Evolutionary conservation across 1,140 invertebrate species (phyloP).

Genomic region (Drosophila prosaltans): DNA sequence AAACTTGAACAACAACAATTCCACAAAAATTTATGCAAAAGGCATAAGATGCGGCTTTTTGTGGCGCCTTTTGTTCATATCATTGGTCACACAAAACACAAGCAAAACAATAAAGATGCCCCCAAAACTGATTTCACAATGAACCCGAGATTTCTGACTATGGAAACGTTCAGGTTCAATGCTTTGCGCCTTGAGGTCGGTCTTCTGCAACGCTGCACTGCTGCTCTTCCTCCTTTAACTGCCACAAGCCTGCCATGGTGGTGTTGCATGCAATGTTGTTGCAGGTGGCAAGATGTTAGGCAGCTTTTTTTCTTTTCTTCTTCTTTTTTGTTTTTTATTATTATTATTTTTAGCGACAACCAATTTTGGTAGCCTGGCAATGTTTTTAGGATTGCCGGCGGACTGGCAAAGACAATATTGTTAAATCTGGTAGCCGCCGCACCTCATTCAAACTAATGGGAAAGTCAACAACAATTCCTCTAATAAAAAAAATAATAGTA

Average conservation of each 20-base stretch:
- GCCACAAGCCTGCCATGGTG: conserved; percentile 19
- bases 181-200: conserved; percentile 34
- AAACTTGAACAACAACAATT: too few species aligned
- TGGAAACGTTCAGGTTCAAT: conserved; percentile 68
- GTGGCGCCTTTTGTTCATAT: conserved; percentile 8
- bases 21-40: background rate
- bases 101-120: conserved; percentile 7
- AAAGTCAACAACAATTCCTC: conserved; percentile 13
- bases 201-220: background rate
- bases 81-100: too few species aligned
- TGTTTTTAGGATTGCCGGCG: background rate
- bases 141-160: conserved; percentile 56
- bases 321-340: background rate
- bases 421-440: too few species aligned
- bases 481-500: conserved; percentile 26
- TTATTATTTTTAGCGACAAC: background rate
- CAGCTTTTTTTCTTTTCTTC: background rate
- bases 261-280: conserved; percentile 1
- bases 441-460: too few species aligned
- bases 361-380: conserved; percentile 8
- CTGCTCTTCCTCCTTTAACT: conserved; percentile 17
- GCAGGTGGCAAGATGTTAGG: conserved; percentile 4
- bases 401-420: background rate
- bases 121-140: conserved; percentile 27
- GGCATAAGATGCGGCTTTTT: background rate